Conservation (phyloP, 2,797 vertebrate genomes). For the Coracias cyanogaster region DNA sequence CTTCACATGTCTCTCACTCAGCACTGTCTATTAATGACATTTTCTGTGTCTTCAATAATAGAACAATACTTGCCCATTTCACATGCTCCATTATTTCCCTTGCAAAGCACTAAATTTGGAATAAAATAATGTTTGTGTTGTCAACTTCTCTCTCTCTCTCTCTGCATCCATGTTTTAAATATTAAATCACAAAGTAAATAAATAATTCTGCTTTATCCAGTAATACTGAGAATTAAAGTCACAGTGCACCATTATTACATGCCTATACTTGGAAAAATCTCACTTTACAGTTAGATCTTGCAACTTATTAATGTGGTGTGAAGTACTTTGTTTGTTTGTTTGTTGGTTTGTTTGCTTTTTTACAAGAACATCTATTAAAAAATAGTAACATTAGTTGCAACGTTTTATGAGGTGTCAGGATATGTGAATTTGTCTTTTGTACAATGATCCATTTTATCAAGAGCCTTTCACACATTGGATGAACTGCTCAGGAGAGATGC, state of each 20-base stretch:
- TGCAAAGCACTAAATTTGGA: neutral
- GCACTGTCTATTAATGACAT: neutral
- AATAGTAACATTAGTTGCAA: neutral
- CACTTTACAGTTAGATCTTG: neutral
- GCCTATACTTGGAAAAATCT: neutral
- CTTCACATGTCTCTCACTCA: neutral
- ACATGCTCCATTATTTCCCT: neutral
- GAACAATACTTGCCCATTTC: neutral
- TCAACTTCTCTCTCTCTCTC: neutral
- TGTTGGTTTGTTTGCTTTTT: neutral
- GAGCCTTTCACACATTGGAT: neutral
- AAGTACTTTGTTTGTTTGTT: neutral
- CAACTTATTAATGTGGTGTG: neutral
- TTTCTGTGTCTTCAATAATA: neutral
- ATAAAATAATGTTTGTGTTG: neutral
- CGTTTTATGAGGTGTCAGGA: neutral
- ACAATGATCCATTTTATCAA: neutral
- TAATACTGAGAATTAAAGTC: neutral
- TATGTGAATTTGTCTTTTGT: neutral
- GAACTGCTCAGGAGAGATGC: neutral
- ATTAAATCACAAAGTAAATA: constrained; percentile 15
- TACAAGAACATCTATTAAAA: neutral
- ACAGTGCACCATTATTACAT: neutral
- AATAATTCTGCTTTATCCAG: neutral
- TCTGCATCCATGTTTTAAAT: neutral